Conservation (phyloP, 2,113 vertebrate genomes). For the Chlamydotis undulata region DNA sequence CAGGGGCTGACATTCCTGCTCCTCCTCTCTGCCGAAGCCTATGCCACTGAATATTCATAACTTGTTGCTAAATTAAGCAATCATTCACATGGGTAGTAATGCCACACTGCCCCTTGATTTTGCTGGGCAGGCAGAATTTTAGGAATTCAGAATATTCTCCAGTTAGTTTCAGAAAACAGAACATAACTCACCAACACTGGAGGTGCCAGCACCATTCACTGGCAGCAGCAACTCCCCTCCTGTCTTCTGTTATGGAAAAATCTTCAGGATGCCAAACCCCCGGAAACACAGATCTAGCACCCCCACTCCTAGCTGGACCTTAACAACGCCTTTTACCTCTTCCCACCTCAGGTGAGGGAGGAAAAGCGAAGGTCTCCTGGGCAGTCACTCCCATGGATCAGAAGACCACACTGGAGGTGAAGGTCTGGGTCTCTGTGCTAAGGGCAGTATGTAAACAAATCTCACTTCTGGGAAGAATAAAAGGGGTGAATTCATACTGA, state of each 20-base stretch:
- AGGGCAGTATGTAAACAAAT: neutral
- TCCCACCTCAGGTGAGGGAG: neutral
- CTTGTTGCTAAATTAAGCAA: slow-evolving; percentile 39
- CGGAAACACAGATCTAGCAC: neutral
- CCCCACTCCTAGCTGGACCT: neutral
- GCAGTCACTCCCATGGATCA: neutral
- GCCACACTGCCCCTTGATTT: neutral
- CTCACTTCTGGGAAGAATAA: neutral
- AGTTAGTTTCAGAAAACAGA: slow-evolving; percentile 10
- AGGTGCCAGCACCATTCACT: neutral
- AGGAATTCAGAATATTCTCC: slow-evolving; percentile 19
- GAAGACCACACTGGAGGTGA: neutral
- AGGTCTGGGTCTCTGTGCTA: neutral
- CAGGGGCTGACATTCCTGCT: neutral
- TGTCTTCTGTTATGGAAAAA: neutral
- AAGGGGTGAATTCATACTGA: neutral
- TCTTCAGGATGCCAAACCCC: neutral
- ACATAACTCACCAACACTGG: neutral
- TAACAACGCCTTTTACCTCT: neutral
- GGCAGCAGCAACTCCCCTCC: neutral
- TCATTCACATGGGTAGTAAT: neutral
- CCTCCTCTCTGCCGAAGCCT: neutral
- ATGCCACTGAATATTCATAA: neutral
- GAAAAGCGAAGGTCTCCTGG: neutral
- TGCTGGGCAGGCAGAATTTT: slow-evolving; percentile 40